A percentile compares a stretch with the other conserved stretches of the same genome.
phyloP scores from a whole-genome alignment of 2,797 vertebrate genomes.

The Trematomus bernacchii region DNA sequence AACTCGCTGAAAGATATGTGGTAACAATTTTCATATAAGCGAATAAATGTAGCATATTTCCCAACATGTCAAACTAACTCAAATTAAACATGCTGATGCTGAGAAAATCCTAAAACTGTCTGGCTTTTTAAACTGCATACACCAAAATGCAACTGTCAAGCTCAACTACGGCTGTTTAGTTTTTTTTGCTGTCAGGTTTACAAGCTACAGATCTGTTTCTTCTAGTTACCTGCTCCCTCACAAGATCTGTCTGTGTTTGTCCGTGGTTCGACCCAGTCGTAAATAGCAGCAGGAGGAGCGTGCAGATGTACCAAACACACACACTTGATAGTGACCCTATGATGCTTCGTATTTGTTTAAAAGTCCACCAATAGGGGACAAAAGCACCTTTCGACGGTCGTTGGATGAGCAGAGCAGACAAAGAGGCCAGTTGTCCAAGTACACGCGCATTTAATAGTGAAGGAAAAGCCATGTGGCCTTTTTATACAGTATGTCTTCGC shows the following conservation, averaged over 20 bases:
- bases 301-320: constrained; percentile 43
- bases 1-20: neutral
- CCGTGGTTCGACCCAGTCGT: constrained; percentile 12
- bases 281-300: constrained; percentile 30
- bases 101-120: neutral
- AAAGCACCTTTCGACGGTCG: constrained; percentile 71
- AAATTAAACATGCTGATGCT: neutral
- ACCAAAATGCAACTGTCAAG: constrained; percentile 2
- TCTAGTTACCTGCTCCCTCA: constrained; percentile 16
- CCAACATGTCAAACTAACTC: constrained; percentile 4
- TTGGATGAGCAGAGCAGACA: constrained; percentile 61
- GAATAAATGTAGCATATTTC: neutral
- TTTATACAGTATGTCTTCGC: constrained; percentile 78
- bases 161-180: neutral
- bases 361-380: constrained; percentile 35
- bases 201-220: constrained; percentile 8
- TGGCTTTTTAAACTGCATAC: neutral
- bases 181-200: neutral
- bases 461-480: constrained; percentile 85
- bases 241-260: constrained; percentile 36
- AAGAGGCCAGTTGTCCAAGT: constrained; percentile 61
- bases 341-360: constrained; percentile 26
- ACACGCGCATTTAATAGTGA: constrained; percentile 70
- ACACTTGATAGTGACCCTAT: constrained; percentile 15
- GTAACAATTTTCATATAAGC: neutral